These are phyloP conservation scores for Tauraco hartlaubi DNA, from an alignment of 2,797 vertebrate species.

Conservation along the genomic window DNA sequence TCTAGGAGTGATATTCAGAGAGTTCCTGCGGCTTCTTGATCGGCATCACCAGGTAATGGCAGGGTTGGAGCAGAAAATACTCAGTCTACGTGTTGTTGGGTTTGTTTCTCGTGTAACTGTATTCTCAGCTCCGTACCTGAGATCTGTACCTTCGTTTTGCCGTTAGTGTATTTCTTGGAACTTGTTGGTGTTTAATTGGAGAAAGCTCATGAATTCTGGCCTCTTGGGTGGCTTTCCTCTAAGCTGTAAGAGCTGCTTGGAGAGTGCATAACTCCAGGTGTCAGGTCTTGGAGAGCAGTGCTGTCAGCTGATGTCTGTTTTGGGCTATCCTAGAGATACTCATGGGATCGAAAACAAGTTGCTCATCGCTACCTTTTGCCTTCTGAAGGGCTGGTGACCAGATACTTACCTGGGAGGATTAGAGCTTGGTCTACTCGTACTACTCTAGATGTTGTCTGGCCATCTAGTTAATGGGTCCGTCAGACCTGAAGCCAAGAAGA, in stretches of 20 bases:
- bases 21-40: neutral
- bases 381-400: neutral
- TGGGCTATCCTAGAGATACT: neutral
- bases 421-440: neutral
- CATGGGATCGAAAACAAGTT: neutral
- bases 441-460: neutral
- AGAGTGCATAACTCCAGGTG: neutral
- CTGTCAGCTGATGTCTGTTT: neutral
- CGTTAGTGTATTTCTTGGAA: neutral
- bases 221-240: neutral
- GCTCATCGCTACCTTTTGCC: neutral
- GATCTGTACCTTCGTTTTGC: neutral
- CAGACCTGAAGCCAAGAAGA: neutral
- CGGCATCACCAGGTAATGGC: neutral
- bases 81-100: accelerated
- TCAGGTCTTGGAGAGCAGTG: neutral
- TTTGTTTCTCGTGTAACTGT: neutral
- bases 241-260: neutral
- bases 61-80: neutral
- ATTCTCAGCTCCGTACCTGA: neutral
- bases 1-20: neutral
- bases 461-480: neutral
- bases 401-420: neutral
- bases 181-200: neutral
- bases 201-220: neutral